These are phyloP conservation scores for Melanotaenia trifasciata DNA, from an alignment of 2,797 vertebrate species.

Conservation along the genomic window DNA sequence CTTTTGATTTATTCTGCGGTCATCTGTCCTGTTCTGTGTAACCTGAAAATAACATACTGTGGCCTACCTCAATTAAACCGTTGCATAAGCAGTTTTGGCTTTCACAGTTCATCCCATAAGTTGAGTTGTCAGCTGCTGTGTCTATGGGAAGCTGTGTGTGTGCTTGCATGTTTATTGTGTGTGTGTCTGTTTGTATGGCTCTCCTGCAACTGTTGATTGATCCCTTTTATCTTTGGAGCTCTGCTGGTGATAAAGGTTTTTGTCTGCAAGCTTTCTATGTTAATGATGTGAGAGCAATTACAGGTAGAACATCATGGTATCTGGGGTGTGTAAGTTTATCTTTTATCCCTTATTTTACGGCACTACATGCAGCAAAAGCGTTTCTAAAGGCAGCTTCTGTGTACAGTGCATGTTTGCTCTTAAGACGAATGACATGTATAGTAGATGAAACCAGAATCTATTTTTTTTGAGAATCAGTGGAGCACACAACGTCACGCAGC, in stretches of 20 bases:
- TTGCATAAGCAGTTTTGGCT: constrained; percentile 44
- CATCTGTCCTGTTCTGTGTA: constrained; percentile 1
- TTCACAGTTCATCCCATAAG: constrained; percentile 26
- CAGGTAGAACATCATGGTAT: background rate
- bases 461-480: constrained; percentile 11
- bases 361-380: background rate
- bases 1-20: constrained; percentile 23
- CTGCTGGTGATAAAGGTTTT: constrained; percentile 50
- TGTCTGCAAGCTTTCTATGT: constrained; percentile 36
- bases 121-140: constrained; percentile 35
- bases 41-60: constrained; percentile 20
- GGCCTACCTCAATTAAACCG: constrained; percentile 28
- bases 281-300: constrained; percentile 49
- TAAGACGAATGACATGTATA: constrained; percentile 7
- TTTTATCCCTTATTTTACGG: background rate
- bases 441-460: constrained; percentile 1
- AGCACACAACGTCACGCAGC: constrained; percentile 25
- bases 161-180: background rate
- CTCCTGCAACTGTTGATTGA: constrained; percentile 40
- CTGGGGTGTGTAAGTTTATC: background rate
- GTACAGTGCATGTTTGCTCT: constrained; percentile 11
- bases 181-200: background rate
- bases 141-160: constrained; percentile 8
- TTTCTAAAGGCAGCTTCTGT: constrained; percentile 13
- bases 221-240: constrained; percentile 46